Percentiles rank a stretch among this genome's conserved stretches.
These are phyloP conservation scores for Telmatherina bonti DNA, from an alignment of 2,797 vertebrate genomes.

Conservation along the genomic window DNA sequence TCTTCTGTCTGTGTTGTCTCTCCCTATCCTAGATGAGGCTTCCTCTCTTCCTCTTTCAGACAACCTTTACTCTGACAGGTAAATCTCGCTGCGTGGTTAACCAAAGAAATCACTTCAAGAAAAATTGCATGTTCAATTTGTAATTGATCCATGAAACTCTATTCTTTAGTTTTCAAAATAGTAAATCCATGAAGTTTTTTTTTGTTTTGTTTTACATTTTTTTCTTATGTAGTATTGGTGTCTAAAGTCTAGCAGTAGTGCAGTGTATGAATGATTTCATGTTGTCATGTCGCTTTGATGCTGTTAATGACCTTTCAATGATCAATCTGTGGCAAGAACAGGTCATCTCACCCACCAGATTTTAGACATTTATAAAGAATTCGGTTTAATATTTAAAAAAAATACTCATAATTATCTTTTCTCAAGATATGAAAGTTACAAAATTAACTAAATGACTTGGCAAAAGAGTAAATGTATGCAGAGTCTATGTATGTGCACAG, in stretches of 20 bases:
- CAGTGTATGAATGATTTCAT: background rate
- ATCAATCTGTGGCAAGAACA: background rate
- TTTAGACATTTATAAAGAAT: background rate
- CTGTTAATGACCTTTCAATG: no score
- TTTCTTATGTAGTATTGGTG: no score
- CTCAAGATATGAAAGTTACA: no score
- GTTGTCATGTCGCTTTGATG: background rate
- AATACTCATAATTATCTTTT: no score
- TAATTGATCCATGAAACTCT: background rate
- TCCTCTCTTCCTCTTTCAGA: conserved; percentile 65
- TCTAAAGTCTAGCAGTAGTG: background rate
- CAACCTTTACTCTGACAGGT: conserved; percentile 83
- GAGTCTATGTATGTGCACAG: no score
- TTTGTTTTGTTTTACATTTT: no score
- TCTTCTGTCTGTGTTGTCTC: conserved; percentile 10
- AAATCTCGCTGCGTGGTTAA: conserved; percentile 62
- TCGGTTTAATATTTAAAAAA: background rate
- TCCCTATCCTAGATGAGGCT: conserved; percentile 55
- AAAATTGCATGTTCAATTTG: background rate
- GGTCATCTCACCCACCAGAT: background rate
- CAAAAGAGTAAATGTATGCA: no score
- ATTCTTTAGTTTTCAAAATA: background rate
- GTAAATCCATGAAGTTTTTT: no score
- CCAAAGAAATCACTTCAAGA: background rate
- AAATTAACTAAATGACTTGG: no score